A percentile compares a stretch with the other conserved stretches of the same genome.
Evolutionary conservation across 2,113 vertebrate species (phyloP).

Genomic region (Prunella himalayana): DNA sequence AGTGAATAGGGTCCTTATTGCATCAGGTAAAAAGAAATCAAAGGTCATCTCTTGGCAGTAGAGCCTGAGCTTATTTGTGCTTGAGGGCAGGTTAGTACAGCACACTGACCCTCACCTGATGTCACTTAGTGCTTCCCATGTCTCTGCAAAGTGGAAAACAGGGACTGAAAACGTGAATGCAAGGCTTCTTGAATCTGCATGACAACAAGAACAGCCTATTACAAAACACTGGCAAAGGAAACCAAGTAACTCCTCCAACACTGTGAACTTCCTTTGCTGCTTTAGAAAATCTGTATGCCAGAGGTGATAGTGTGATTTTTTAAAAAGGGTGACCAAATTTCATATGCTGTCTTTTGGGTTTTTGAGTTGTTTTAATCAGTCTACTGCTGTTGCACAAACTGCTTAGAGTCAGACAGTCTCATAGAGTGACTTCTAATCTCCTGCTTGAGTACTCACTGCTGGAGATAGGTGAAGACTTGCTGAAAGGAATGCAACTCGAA

Average conservation of each 20-base stretch:
- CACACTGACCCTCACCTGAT: conserved; percentile 15
- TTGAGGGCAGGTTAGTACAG: neutral
- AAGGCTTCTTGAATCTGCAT: neutral
- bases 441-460: neutral
- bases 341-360: neutral
- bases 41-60: conserved; percentile 33
- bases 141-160: neutral
- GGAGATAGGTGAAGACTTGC: neutral
- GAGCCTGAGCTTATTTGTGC: neutral
- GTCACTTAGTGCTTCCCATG: neutral
- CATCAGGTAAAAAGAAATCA: conserved; percentile 14
- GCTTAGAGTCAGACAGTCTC: neutral
- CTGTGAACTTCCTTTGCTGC: neutral
- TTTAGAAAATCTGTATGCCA: neutral
- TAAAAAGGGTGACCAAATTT: neutral
- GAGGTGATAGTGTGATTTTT: neutral
- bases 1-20: neutral
- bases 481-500: neutral
- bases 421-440: neutral
- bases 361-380: rapidly evolving
- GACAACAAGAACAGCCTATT: neutral
- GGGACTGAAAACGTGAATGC: neutral
- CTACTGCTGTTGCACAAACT: neutral
- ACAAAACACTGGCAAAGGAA: neutral
- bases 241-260: neutral